Conservation (phyloP, 2,113 vertebrate genomes). For the Catharus fuscescens region DNA sequence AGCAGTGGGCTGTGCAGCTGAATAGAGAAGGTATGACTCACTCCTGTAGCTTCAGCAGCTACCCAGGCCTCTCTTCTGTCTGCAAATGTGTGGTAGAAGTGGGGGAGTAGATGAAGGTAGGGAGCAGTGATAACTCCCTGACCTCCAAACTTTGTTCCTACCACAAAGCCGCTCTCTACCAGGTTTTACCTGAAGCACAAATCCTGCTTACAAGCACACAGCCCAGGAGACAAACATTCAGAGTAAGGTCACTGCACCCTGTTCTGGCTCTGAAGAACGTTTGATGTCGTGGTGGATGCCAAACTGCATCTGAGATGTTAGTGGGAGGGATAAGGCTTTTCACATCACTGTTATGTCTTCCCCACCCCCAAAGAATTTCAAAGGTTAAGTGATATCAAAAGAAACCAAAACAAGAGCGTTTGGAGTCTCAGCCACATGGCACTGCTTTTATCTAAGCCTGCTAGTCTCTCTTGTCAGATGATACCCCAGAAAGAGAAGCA, state of each 20-base stretch:
- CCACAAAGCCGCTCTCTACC: neutral
- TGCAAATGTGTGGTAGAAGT: neutral
- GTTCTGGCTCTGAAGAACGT: neutral
- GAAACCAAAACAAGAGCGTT: neutral
- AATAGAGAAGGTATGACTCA: slow-evolving; percentile 29
- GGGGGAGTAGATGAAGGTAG: neutral
- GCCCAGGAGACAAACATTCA: neutral
- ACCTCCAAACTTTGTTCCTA: neutral
- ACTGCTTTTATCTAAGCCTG: neutral
- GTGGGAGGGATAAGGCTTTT: neutral
- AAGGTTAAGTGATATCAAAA: neutral
- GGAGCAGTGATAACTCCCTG: neutral
- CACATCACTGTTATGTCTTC: neutral
- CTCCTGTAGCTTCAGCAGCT: neutral
- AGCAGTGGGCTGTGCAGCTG: neutral
- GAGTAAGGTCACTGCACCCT: neutral
- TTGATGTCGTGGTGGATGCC: neutral
- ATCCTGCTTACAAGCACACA: neutral
- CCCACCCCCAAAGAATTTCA: neutral
- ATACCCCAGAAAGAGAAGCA: neutral
- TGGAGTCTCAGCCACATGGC: neutral
- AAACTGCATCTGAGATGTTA: neutral
- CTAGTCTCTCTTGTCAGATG: neutral
- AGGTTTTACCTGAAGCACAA: neutral
- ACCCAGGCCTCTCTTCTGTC: neutral